Evolutionary conservation across 2,797 vertebrate species (phyloP), one percentile per base, ranked within the genome.

Genomic region (Neosalanx taihuensis): DNA sequence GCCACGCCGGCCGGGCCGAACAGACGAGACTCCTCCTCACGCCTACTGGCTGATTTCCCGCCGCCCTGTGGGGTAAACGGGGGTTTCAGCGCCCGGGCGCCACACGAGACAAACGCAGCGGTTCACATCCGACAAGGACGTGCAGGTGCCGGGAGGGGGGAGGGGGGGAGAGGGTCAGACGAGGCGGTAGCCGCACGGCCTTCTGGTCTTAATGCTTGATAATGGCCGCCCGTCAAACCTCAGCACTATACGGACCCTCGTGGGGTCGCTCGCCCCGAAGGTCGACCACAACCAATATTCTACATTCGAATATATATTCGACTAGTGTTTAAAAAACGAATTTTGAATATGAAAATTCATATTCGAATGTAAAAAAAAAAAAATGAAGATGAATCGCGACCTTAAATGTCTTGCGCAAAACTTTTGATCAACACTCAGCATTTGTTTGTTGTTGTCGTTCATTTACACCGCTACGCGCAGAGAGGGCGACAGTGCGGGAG

Each of bases 221-320:
- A 68, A 81, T 80, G 72, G 58, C 51, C 64, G 71, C 66, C n/a
- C 69, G 72, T 77, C 35, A 0, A 71, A 76, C 70, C 69, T 70
- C 62, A 73, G 79, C 67, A 63, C 76, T 81, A 71, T 35, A 64
- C 58, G 72, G 35, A 69, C 3, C 23, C 63, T 72, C 53, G 60
- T 80, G 60, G 76, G 23, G 79, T 84, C 69, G 72, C 74, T 81
- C 79, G 74, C 64, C 59, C 70, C 72, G 37, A 46, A 80, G 73
- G 78, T 75, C 80, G 75, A 74, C 76, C 78, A n/a, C 23, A 26
- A 26, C 23, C 1, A 26, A 26, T 26, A 26, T 26, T 26, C 23
- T 26, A 26, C 1, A 26, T 26, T 26, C 23, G 23, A 26, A 26
- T 26, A 26, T 26, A 26, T 26, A 26, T 26, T 26, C 23, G 23